Base-by-base conservation (phyloP, 2,888 invertebrate species). In the Perithous albicinctus region DNA sequence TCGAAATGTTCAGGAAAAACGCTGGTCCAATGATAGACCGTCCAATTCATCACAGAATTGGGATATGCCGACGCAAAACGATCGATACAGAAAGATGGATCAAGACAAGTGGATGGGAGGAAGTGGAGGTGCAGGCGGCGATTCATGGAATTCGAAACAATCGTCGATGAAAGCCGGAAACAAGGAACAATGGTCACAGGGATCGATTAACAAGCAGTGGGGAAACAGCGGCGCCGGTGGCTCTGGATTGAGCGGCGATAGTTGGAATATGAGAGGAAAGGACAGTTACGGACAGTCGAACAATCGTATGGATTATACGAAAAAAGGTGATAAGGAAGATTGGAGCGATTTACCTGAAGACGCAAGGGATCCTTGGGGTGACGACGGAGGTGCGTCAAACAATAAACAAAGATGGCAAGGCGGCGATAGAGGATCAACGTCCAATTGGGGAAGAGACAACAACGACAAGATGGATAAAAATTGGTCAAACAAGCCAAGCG, bases 301-400 rank as follows among this genome's bases (percentile, higher is more conserved):
- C 75, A 73, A 67, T 32, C 86, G 88, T 1, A 85, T 86, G 3
- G 87, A 89, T 10, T 88, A 88, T 32, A 82, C 67, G 15, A 83
- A 85, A 29, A 87, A 89, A 51, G 76, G 59, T 1, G 90, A 91
- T 2, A 91, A 90, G 73, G 91, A 91, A 0, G 91, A 92, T 48
- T 90, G 89, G 87, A 86, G 87, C 46, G 92, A 92, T 82, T 84
- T 93, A 23, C 92, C 92, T 0, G 92, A 93, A 72, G 92, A 93
- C 70, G 92, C 92, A 1, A 87, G 88, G 70, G 92, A 92, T 86
- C 92, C 92, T 10, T 93, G 92, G 92, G 91, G 89, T 2, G 92
- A 93, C 29, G 92, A 92, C 59, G 78, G 61, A 20, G 51, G 74
- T 23, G 23, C 59, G 15, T 7, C 59, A 2, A n/a, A 38, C 61